A percentile compares a stretch with the other conserved stretches of the same genome.
Evolutionary conservation across 2,888 invertebrate genomes (phyloP).

Genomic region (Mesochorus sp.): DNA sequence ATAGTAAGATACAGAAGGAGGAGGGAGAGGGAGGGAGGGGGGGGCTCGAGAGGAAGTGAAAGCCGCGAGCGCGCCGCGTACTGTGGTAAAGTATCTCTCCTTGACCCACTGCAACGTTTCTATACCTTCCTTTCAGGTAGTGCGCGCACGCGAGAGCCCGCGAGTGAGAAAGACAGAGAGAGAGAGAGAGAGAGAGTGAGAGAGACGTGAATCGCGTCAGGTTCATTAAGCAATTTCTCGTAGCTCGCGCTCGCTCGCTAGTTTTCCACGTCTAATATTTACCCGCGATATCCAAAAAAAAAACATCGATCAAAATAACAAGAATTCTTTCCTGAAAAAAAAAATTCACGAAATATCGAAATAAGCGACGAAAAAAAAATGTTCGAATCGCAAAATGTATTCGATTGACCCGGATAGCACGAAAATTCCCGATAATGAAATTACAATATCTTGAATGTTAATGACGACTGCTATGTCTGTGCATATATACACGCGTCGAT

Average conservation of each 20-base stretch:
- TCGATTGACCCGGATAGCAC: conserved; percentile 1
- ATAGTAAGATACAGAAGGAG: conserved; percentile 24
- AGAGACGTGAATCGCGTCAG: conserved; percentile 65
- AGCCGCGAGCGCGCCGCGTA: conserved; percentile 72
- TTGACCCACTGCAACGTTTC: conserved; percentile 82
- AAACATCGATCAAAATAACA: not conserved
- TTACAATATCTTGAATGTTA: not conserved
- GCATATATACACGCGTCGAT: no score
- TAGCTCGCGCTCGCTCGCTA: conserved; percentile 49
- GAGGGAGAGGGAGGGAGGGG: conserved; percentile 64
- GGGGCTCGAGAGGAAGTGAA: conserved; percentile 81
- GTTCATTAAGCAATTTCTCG: conserved; percentile 81
- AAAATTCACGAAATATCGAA: no score
- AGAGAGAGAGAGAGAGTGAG: conserved; percentile 23
- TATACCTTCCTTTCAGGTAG: conserved; percentile 81
- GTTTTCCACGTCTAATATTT: conserved; percentile 33
- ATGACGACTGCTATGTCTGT: not conserved
- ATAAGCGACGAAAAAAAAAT: no score
- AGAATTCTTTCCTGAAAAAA: no score
- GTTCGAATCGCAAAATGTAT: no score
- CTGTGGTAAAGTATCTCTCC: conserved; percentile 77
- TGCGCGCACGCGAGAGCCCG: conserved; percentile 67
- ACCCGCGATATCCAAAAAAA: not conserved
- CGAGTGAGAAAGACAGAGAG: conserved; percentile 33
- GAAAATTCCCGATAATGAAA: not conserved